Evolutionary conservation across 2,113 vertebrate genomes (phyloP), one percentile per base, ranked within the genome.

Genomic region (Odontophorus gujanensis): DNA sequence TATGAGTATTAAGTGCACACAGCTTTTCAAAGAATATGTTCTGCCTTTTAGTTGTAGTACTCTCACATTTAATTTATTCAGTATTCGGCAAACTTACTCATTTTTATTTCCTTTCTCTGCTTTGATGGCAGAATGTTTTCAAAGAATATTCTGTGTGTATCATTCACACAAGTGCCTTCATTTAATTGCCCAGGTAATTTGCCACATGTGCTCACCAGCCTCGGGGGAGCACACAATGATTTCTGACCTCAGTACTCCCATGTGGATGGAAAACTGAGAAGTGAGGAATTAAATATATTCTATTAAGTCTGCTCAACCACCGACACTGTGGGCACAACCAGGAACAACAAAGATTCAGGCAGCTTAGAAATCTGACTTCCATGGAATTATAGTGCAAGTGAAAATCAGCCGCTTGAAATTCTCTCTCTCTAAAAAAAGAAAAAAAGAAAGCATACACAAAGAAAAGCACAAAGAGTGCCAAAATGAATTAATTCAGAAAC

Each of bases 101-200:
- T 74, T 91, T 95, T 89, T 80, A 87, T 89, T 93, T 94, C 72
- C 76, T 87, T 74, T 96, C 38, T 87, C 72, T 88, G 63, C 89
- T 95, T 93, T 92, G 81, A 92, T 92, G 85, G 78, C 36, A 47
- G 38, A 67, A 67, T 0, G 0, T 78, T 69, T 82, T 89, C 85
- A 85, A 87, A 95, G 87, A 40, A 51, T 57, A 36, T 67, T 65
- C 51, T 51, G 80, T 4, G 2, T 69, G 47, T 55, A 55, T 8
- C 0, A 0, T 85, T 89, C 65, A 34, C 66, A 45, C 2, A 7
- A 92, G 55, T 63, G 51, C 32, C 84, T 82, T 66, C 28, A 26
- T 77, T 91, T 66, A 77, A 91, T 68, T 83, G 51, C 57, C 57
- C 74, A 92, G 89, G 92, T 94, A 71, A 85, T 19, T 95, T 72